These are phyloP conservation scores for Crypturellus undulatus DNA, from an alignment of 2,113 vertebrate genomes.

Conservation along the genomic window DNA sequence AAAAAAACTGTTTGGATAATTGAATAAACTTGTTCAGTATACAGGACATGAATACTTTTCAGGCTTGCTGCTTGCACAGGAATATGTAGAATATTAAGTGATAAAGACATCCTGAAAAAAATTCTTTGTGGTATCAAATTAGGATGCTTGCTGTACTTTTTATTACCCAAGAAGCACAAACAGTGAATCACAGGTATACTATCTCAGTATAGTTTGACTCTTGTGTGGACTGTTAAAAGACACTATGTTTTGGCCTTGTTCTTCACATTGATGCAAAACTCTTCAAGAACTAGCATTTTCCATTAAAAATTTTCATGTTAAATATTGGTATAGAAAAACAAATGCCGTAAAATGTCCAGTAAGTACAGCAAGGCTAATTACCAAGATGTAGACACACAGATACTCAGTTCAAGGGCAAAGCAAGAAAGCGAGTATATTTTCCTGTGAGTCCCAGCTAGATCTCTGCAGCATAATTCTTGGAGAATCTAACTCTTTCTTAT, in stretches of 20 bases:
- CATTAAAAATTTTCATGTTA: neutral
- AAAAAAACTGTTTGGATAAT: neutral
- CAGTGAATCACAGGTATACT: neutral
- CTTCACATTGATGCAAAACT: neutral
- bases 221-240: neutral
- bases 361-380: neutral
- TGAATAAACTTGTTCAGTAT: neutral
- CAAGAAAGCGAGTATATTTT: neutral
- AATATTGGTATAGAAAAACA: neutral
- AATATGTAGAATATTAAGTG: neutral
- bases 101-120: neutral
- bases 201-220: neutral
- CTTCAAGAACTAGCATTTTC: neutral
- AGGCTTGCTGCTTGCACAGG: neutral
- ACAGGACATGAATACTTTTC: neutral
- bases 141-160: neutral
- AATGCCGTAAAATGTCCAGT: neutral
- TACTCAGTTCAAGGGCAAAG: neutral
- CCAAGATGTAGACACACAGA: neutral
- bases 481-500: neutral
- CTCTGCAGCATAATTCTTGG: neutral
- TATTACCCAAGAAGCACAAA: neutral
- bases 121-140: neutral
- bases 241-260: neutral
- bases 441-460: neutral